phyloP scores from a whole-genome alignment of 2,113 vertebrate species.

The Paracanthobrama guichenoti region DNA sequence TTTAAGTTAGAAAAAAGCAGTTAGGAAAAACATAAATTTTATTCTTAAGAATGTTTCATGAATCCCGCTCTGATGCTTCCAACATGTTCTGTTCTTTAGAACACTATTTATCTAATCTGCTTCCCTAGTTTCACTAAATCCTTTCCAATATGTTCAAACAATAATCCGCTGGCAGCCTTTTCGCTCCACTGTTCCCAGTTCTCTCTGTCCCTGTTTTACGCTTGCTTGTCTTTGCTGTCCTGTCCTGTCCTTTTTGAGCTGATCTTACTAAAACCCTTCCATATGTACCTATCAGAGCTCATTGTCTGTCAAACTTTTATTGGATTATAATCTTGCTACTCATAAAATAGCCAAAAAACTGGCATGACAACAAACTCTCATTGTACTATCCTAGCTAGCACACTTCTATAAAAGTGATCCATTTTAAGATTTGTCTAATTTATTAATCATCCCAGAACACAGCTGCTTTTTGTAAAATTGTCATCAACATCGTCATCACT shows the following conservation, averaged over 20 bases:
- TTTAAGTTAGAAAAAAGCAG: too few relatives aligned
- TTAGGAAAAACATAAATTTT: background rate
- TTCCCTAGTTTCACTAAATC: constrained; percentile 49
- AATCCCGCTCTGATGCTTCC: background rate
- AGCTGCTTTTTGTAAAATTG: constrained; percentile 18
- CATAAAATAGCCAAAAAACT: background rate
- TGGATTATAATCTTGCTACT: background rate
- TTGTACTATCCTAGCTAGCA: background rate
- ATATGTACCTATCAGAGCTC: background rate
- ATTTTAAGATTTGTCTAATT: background rate
- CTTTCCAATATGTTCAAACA: constrained; percentile 42
- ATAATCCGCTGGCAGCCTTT: constrained; percentile 29
- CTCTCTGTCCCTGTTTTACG: background rate
- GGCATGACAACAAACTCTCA: background rate
- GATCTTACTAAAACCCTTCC: constrained; percentile 8
- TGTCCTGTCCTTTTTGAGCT: background rate
- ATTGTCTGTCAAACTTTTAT: background rate
- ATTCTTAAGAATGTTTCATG: background rate
- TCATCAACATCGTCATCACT: background rate
- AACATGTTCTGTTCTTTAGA: constrained; percentile 51
- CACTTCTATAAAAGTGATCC: background rate
- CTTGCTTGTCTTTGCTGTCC: background rate
- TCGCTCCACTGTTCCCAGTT: background rate
- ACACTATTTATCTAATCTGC: constrained; percentile 40
- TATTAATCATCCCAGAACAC: constrained; percentile 10